Base-by-base conservation (phyloP, 2,113 vertebrate species). In the Ictalurus furcatus region DNA sequence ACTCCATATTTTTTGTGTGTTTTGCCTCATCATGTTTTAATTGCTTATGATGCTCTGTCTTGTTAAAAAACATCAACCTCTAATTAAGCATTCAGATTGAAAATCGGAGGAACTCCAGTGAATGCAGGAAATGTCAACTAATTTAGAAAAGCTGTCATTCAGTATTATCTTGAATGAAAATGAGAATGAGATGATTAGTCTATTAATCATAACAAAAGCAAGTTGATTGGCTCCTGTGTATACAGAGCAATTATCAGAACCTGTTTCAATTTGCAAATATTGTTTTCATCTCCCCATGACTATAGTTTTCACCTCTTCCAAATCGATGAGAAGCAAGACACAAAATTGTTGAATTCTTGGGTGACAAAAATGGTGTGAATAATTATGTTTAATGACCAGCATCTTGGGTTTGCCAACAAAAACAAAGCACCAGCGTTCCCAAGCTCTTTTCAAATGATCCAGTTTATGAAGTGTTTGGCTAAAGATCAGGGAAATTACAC, bases 11-110 rank as follows among this genome's bases (percentile, higher is more conserved):
- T 23, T 28, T 44, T 44, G 40, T 52, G 6, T 54, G 28, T 81
- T 30, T 81, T 56, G 28, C 16, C 3, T 78, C 40, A 48, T 78
- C 11, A 28, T 80, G 48, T 80, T 52, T 56, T 54, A 54, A 54
- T 80, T 80, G 28, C 12, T 54, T 80, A 30, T 80, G 25, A n/a
- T 80, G 76, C 17, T 80, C 28, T n/a, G 28, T 59, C n/a, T 34
- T 23, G 21, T 34, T 12, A 58, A 82, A 58, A 34, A 30, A 58
- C 21, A 61, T 40, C 34, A 61, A 28, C 9, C 4, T 63, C 44
- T 84, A 40, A 63, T 84, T 61, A 84, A 63, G 58, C 12, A 84
- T 40, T 84, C n/a, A 40, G 34, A 84, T 25, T 84, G 58, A 63
- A 40, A 84, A 63, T 40, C 1, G 4, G 34, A 84, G 5, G 11